phyloP scores from a whole-genome alignment of 1,140 invertebrate genomes.

The Protaetia brevitarsis region DNA sequence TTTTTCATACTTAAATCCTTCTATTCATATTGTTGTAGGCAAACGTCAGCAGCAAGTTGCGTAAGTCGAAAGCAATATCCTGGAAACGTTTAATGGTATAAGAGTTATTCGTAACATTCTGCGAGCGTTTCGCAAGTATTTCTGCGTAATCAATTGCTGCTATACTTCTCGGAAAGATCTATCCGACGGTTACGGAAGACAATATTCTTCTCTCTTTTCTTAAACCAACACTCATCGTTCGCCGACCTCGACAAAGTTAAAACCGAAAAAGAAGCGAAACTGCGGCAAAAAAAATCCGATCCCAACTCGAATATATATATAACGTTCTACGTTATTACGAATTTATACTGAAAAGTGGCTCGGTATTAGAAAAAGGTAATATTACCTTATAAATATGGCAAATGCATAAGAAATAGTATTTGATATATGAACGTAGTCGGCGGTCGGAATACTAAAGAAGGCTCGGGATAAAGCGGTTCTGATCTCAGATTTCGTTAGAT shows the following conservation, averaged over 20 bases:
- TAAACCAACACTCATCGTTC: conserved; percentile 31
- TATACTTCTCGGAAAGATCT: conserved; percentile 27
- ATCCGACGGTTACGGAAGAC: conserved; percentile 28
- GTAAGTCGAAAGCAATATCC: not conserved
- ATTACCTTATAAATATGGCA: conserved; percentile 27
- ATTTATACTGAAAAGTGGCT: conserved; percentile 30
- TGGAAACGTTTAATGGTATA: conserved; percentile 14
- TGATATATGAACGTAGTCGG: conserved; percentile 26
- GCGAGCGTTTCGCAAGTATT: conserved; percentile 28
- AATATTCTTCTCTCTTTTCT: conserved; percentile 30
- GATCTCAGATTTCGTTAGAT: conserved; percentile 30
- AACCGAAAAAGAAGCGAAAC: not conserved
- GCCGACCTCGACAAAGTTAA: conserved; percentile 27
- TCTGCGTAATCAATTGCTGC: conserved; percentile 34
- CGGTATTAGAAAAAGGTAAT: conserved; percentile 30
- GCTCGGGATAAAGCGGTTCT: conserved; percentile 25
- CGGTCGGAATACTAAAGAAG: conserved; percentile 29
- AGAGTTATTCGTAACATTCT: not conserved
- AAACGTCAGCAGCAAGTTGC: too few species aligned
- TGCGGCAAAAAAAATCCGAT: conserved; percentile 23
- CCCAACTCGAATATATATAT: conserved; percentile 22
- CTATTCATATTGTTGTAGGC: too few species aligned
- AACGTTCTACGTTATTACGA: conserved; percentile 29
- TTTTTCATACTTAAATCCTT: too few species aligned
- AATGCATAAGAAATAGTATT: conserved; percentile 27